phyloP scores from a whole-genome alignment of 2,797 vertebrate genomes.

The Pseudotriccus pelzelni region DNA sequence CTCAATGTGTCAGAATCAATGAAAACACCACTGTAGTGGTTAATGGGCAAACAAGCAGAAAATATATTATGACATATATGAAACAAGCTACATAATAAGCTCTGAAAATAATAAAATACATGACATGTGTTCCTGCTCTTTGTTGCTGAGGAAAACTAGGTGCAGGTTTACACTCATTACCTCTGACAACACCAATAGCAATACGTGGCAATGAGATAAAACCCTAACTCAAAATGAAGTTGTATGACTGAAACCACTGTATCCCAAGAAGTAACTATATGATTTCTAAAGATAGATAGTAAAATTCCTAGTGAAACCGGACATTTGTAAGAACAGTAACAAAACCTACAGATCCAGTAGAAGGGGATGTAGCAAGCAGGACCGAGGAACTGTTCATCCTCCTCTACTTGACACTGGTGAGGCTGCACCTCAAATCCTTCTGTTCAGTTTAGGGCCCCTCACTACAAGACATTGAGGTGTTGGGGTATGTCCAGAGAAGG shows the following conservation, averaged over 20 bases:
- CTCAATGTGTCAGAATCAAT: not conserved
- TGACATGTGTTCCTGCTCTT: not conserved
- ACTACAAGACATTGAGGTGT: not conserved
- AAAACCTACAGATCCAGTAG: not conserved
- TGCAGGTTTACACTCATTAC: not conserved
- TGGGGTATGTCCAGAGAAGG: rapidly evolving
- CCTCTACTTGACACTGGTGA: not conserved
- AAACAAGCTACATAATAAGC: not conserved
- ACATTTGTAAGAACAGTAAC: not conserved
- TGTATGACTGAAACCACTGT: not conserved
- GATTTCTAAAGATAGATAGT: not conserved
- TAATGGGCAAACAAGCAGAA: not conserved
- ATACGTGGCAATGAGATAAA: not conserved
- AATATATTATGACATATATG: not conserved
- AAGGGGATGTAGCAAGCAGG: not conserved
- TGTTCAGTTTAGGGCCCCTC: not conserved
- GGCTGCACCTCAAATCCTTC: rapidly evolving
- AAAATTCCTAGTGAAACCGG: not conserved
- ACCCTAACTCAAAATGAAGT: not conserved
- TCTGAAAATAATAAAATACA: not conserved
- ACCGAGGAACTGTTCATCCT: not conserved
- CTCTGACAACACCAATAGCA: not conserved
- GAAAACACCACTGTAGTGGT: not conserved
- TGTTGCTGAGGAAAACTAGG: not conserved
- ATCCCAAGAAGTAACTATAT: not conserved